A percentile compares a stretch with the other conserved stretches of the same genome.
Evolutionary conservation across 1,140 invertebrate species (phyloP).

Genomic region (Aphidius ervi): DNA sequence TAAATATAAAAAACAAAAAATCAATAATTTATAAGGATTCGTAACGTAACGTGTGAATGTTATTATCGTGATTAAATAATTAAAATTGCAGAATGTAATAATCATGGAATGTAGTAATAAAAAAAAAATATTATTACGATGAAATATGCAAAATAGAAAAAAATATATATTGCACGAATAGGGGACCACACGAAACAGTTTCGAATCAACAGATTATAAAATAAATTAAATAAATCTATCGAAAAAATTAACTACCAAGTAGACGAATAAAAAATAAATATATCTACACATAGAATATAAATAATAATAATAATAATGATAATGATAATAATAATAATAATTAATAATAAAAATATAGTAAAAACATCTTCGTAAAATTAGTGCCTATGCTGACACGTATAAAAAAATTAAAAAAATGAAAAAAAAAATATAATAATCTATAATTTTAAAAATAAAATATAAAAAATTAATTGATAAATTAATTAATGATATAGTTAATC

Average conservation of each 20-base stretch:
- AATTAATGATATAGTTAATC: conserved; percentile 1
- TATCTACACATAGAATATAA: neutral
- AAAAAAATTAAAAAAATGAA: conserved; percentile 9
- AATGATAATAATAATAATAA: conserved; percentile 1
- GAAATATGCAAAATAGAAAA: neutral
- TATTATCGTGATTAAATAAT: conserved; percentile 13
- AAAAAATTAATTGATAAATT: conserved; percentile 6
- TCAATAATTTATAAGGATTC: conserved; percentile 11
- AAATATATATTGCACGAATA: neutral
- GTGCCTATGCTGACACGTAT: conserved; percentile 20
- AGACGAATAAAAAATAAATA: neutral
- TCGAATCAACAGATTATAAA: conserved; percentile 11
- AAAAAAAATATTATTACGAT: neutral
- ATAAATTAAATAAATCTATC: neutral
- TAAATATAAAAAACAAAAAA: neutral
- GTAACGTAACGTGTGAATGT: conserved; percentile 17
- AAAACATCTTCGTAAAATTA: conserved; percentile 19
- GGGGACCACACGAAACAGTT: conserved; percentile 20
- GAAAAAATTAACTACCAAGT: neutral
- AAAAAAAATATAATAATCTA: conserved; percentile 4
- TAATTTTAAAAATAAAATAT: neutral
- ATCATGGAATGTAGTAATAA: neutral
- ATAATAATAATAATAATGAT: conserved; percentile 3
- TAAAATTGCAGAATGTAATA: neutral
- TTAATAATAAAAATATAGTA: conserved; percentile 5